Conservation (phyloP, 1,140 invertebrate genomes). For the Lethrus apterus region DNA sequence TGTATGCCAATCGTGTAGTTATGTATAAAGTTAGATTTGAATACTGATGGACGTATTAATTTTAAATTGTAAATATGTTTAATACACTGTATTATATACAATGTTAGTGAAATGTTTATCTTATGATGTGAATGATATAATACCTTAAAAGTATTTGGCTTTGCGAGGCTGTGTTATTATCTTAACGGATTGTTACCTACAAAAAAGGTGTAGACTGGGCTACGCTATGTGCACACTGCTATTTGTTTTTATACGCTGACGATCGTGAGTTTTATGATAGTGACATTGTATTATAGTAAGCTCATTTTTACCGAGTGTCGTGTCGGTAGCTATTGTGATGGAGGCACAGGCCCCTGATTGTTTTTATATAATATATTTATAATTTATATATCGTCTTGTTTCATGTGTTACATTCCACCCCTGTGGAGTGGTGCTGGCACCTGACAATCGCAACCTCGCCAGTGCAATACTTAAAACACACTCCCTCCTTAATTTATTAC, state of each 20-base stretch:
- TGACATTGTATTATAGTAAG: constrained; percentile 29
- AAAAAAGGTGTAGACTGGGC: constrained; percentile 26
- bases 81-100: constrained; percentile 32
- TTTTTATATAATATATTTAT: constrained; percentile 35
- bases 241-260: constrained; percentile 26
- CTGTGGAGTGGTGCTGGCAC: constrained; percentile 35
- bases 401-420: constrained; percentile 36
- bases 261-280: constrained; percentile 21
- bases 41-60: constrained; percentile 25
- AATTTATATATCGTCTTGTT: constrained; percentile 40
- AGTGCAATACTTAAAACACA: constrained; percentile 33
- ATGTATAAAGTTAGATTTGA: constrained; percentile 25
- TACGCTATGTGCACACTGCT: constrained; percentile 32
- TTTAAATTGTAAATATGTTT: constrained; percentile 38
- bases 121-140: constrained; percentile 32
- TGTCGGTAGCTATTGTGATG: constrained; percentile 40
- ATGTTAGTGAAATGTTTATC: constrained; percentile 35
- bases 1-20: constrained; percentile 16
- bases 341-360: constrained; percentile 22
- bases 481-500: constrained; percentile 21
- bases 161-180: constrained; percentile 40
- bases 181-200: constrained; percentile 39
- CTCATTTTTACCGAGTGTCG: constrained; percentile 32
- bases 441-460: constrained; percentile 37
- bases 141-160: constrained; percentile 38